Evolutionary conservation across 2,797 vertebrate species (phyloP).

Genomic region (Vipera ursinii): DNA sequence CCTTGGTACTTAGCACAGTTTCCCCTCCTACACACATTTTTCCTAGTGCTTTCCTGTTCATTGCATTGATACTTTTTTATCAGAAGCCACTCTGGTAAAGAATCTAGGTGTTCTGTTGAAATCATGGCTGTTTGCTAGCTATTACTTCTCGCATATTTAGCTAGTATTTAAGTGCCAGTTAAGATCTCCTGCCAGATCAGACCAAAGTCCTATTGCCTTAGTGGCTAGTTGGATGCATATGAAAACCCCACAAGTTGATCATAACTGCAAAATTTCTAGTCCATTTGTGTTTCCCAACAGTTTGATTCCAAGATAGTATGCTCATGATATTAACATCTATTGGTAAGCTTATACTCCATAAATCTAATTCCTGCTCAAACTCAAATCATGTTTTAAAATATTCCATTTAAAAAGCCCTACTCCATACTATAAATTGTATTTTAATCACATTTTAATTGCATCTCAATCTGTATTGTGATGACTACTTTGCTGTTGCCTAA

Average conservation of each 20-base stretch:
- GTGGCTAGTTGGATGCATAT: background rate
- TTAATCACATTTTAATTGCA: background rate
- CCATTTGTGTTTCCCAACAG: background rate
- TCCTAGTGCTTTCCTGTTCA: background rate
- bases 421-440: background rate
- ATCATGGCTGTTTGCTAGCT: background rate
- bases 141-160: background rate
- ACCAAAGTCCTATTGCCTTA: background rate
- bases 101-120: background rate
- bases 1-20: background rate
- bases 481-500: background rate
- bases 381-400: background rate
- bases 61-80: background rate
- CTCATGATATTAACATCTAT: background rate
- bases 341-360: background rate
- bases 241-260: background rate
- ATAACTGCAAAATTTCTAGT: background rate
- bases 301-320: background rate
- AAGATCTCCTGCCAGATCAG: background rate
- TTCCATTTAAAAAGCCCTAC: background rate
- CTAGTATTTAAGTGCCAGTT: background rate
- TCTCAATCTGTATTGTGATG: background rate
- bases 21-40: background rate
- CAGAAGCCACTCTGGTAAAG: background rate
- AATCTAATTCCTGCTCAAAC: background rate